These are phyloP conservation scores for Colaptes auratus DNA, from an alignment of 2,113 vertebrate species.

Conservation along the genomic window DNA sequence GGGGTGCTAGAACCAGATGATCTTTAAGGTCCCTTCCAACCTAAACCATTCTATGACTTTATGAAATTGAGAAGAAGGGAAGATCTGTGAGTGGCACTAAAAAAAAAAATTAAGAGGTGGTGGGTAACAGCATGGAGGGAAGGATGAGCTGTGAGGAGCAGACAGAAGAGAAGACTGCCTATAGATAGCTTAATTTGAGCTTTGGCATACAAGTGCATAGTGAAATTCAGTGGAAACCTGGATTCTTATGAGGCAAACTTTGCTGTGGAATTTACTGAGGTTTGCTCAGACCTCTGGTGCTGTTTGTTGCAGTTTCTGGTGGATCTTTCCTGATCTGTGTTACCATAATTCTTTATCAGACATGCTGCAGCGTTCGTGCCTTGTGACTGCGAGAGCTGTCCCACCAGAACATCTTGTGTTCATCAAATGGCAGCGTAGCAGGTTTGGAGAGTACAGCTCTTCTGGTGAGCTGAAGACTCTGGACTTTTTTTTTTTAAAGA, in stretches of 20 bases:
- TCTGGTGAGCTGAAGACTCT: background rate
- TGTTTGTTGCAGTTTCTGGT: background rate
- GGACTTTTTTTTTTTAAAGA: background rate
- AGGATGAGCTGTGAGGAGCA: background rate
- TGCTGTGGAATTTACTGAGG: rapidly evolving
- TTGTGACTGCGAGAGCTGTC: background rate
- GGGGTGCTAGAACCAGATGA: too few species aligned
- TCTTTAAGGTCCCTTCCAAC: too few species aligned
- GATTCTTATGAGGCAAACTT: rapidly evolving
- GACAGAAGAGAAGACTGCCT: background rate
- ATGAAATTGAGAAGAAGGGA: background rate
- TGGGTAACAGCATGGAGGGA: background rate
- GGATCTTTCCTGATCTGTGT: background rate
- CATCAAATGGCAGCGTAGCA: background rate
- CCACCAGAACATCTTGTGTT: background rate
- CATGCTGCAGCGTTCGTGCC: background rate
- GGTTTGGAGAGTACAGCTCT: background rate
- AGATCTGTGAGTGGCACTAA: background rate
- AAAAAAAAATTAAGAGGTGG: background rate
- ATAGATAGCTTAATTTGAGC: background rate
- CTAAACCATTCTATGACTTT: too few species aligned
- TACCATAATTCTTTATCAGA: background rate
- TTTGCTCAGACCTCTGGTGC: background rate
- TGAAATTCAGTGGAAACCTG: background rate
- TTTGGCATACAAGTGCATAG: rapidly evolving